Conservation (phyloP, 1,140 invertebrate species). For the Heliconius hewitsoni region DNA sequence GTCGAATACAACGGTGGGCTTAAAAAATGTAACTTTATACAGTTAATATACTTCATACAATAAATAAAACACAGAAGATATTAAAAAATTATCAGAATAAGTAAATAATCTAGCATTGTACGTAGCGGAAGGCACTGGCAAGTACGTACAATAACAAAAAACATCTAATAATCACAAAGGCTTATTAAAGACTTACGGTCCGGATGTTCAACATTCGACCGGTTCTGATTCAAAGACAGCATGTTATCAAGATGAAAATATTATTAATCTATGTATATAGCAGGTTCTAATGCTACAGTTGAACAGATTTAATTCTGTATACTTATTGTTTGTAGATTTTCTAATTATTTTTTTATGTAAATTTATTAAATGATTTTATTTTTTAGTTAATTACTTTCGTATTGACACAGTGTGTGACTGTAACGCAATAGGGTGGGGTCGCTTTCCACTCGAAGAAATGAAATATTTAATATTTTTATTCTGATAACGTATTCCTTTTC, state of each 20-base stretch:
- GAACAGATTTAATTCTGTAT: not conserved
- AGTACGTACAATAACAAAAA: not conserved
- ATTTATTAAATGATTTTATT: not conserved
- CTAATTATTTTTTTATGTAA: not conserved
- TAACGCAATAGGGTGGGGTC: too few species aligned
- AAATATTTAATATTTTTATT: too few species aligned
- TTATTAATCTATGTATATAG: constrained; percentile 3
- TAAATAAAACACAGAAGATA: not conserved
- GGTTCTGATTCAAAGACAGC: not conserved
- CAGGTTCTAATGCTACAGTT: not conserved
- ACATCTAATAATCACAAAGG: not conserved
- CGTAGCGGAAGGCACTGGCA: not conserved
- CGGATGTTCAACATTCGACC: constrained; percentile 1
- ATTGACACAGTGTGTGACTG: too few species aligned
- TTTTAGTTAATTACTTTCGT: too few species aligned
- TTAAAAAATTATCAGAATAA: not conserved
- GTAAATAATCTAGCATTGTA: not conserved
- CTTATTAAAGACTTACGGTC: not conserved
- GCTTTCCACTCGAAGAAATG: too few species aligned
- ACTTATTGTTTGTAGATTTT: not conserved
- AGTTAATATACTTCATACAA: not conserved
- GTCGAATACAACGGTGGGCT: too few species aligned
- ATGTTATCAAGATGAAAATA: not conserved
- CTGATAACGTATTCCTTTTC: too few species aligned
- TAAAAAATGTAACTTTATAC: too few species aligned